A percentile compares a stretch with the other conserved stretches of the same genome.
These are phyloP conservation scores for Hoplostethus mediterraneus DNA, from an alignment of 2,797 vertebrate genomes.

Conservation along the genomic window DNA sequence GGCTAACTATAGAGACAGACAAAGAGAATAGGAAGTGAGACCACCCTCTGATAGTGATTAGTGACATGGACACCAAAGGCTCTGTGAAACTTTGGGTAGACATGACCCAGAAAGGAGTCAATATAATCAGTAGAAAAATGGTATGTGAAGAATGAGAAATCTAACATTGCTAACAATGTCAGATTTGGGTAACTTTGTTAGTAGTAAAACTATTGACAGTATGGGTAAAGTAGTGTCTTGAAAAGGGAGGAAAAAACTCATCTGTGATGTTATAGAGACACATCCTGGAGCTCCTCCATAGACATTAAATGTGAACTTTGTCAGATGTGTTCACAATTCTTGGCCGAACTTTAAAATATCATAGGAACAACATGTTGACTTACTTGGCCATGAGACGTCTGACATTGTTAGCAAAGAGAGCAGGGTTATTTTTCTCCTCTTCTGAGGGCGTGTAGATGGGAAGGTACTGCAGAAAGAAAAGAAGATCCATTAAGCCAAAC, in stretches of 20 bases:
- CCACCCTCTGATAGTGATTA: neutral
- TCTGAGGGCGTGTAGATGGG: conserved; percentile 95
- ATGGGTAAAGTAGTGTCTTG: too few relatives aligned
- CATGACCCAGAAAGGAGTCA: neutral
- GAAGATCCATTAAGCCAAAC: conserved; percentile 26
- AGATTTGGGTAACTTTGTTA: too few relatives aligned
- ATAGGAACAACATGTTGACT: conserved; percentile 69
- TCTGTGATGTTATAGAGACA: too few relatives aligned
- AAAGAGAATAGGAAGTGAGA: neutral
- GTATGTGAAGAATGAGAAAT: too few relatives aligned
- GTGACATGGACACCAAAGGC: neutral
- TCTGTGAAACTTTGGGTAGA: neutral
- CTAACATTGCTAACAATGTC: too few relatives aligned
- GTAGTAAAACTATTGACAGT: too few relatives aligned
- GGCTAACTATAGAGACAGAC: neutral
- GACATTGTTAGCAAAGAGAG: conserved; percentile 94
- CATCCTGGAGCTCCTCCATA: too few relatives aligned
- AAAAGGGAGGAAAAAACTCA: too few relatives aligned
- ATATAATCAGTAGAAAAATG: too few relatives aligned
- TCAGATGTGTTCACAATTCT: too few relatives aligned
- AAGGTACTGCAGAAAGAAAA: conserved; percentile 88
- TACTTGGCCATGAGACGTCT: conserved; percentile 95
- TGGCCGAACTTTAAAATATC: neutral
- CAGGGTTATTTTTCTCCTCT: conserved; percentile 93
- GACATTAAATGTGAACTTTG: too few relatives aligned